Percentiles rank a stretch among this genome's conserved stretches.
Conservation (phyloP, 2,888 invertebrate species). For the Rhingia campestris region DNA sequence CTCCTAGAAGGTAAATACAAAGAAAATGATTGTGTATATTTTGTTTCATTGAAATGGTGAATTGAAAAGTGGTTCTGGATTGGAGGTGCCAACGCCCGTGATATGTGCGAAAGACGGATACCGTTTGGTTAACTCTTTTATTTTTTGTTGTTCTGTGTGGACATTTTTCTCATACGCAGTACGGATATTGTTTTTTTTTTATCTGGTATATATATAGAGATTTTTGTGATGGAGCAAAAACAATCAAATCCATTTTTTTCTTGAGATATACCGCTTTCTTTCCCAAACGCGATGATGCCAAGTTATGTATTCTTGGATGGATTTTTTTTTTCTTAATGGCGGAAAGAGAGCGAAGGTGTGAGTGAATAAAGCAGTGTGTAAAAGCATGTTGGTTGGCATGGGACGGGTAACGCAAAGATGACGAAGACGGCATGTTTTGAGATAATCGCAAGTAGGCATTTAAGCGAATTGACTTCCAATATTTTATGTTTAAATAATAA, state of each 20-base stretch:
- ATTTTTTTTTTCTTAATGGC: neutral
- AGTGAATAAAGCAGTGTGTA: neutral
- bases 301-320: slow-evolving; percentile 49
- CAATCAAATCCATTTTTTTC: slow-evolving; percentile 19
- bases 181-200: slow-evolving; percentile 27
- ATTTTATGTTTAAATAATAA: too few species aligned
- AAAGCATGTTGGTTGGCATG: slow-evolving; percentile 12
- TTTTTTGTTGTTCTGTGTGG: neutral
- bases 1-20: slow-evolving; percentile 80
- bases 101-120: slow-evolving; percentile 5
- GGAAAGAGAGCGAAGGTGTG: slow-evolving; percentile 14
- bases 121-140: slow-evolving; percentile 27
- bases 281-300: slow-evolving; percentile 58
- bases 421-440: slow-evolving; percentile 22
- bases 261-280: slow-evolving; percentile 60
- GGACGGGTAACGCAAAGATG: slow-evolving; percentile 11
- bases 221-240: slow-evolving; percentile 14
- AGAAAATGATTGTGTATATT: neutral
- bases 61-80: neutral
- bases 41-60: neutral
- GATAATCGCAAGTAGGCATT: slow-evolving; percentile 13
- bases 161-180: slow-evolving; percentile 39
- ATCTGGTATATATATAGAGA: slow-evolving; percentile 10
- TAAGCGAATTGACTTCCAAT: neutral
- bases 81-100: slow-evolving; percentile 60